Evolutionary conservation across 2,888 invertebrate species (phyloP).

Genomic region (Morpho helenor): DNA sequence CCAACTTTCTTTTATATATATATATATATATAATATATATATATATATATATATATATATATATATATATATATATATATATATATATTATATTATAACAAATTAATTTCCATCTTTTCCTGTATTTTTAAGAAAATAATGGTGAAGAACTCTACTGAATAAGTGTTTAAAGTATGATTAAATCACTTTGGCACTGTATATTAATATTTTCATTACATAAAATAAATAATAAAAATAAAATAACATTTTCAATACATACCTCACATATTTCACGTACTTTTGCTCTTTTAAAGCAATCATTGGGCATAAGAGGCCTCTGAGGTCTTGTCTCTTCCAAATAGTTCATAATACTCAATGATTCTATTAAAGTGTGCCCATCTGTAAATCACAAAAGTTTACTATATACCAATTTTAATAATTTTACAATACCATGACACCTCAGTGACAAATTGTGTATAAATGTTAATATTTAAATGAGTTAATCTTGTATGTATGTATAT

Average conservation of each 20-base stretch:
- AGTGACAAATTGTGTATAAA: not conserved
- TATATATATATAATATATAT: too few relatives aligned
- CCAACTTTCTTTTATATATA: too few relatives aligned
- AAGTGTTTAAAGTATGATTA: not conserved
- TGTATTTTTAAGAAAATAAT: too few relatives aligned
- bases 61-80: too few relatives aligned
- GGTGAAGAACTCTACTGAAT: too few relatives aligned
- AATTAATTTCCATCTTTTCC: too few relatives aligned
- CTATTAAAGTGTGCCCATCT: constrained; percentile 86
- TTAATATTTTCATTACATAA: too few relatives aligned
- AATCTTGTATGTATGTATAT: not conserved
- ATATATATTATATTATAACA: too few relatives aligned
- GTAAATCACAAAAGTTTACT: constrained; percentile 32
- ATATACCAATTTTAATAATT: not conserved
- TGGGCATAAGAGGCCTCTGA: constrained; percentile 91
- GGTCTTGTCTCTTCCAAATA: constrained; percentile 96
- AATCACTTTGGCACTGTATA: too few relatives aligned
- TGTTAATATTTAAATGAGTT: not conserved
- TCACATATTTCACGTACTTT: constrained; percentile 96
- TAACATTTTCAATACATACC: constrained; percentile 44
- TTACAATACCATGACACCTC: not conserved
- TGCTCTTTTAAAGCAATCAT: constrained; percentile 91
- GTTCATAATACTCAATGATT: constrained; percentile 93
- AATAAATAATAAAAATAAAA: too few relatives aligned
- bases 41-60: too few relatives aligned